These are phyloP conservation scores for Ameiurus melas DNA, from an alignment of 2,113 vertebrate species.

Conservation along the genomic window DNA sequence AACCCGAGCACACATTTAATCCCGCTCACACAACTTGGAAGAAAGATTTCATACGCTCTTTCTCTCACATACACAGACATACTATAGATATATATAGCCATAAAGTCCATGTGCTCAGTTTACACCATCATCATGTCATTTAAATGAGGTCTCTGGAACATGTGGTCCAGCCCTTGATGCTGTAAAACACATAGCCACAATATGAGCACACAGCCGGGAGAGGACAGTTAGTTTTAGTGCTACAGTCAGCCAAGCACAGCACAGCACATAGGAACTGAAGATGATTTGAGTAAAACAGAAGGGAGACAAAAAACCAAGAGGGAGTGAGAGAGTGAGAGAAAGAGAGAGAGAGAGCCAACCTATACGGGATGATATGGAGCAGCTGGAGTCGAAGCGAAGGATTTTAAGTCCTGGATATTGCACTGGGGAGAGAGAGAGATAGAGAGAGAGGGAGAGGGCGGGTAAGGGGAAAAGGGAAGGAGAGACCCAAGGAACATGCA, in stretches of 20 bases:
- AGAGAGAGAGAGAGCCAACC: slow-evolving; percentile 77
- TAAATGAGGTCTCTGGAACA: neutral
- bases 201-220: slow-evolving; percentile 38
- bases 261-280: slow-evolving; percentile 53
- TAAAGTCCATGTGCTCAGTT: neutral
- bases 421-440: slow-evolving; percentile 80
- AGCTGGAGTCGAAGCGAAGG: slow-evolving; percentile 91
- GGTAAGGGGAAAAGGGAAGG: slow-evolving; percentile 58
- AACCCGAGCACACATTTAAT: slow-evolving; percentile 53
- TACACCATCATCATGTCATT: slow-evolving; percentile 40
- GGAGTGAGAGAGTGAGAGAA: slow-evolving; percentile 35
- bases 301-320: neutral
- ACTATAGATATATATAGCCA: slow-evolving; percentile 32
- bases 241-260: slow-evolving; percentile 68
- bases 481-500: slow-evolving; percentile 76
- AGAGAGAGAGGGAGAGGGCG: slow-evolving; percentile 72
- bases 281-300: slow-evolving; percentile 36
- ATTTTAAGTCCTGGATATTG: slow-evolving; percentile 93
- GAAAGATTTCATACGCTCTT: neutral
- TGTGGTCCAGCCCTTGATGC: slow-evolving; percentile 29
- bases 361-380: slow-evolving; percentile 92
- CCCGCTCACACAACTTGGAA: slow-evolving; percentile 31
- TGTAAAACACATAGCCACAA: slow-evolving; percentile 34
- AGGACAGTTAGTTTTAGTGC: slow-evolving; percentile 63
- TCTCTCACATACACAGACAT: neutral